Conservation (phyloP, 1,140 invertebrate species). For the Macrostomum lignano region DNA sequence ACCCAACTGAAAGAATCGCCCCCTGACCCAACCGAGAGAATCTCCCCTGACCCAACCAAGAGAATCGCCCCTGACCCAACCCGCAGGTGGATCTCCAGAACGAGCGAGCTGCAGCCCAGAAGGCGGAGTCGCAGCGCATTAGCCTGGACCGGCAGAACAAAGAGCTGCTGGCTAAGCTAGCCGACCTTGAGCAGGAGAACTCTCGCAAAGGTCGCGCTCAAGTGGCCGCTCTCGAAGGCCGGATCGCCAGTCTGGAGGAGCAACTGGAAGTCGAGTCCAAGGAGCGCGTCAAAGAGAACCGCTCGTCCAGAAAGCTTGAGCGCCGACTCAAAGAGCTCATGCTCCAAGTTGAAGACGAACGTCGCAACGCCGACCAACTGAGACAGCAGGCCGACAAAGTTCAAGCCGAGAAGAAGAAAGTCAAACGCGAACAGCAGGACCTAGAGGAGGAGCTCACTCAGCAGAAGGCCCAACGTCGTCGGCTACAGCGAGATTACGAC, state of each 20-base stretch:
- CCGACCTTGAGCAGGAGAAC: constrained; percentile 4
- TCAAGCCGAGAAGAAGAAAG: not conserved
- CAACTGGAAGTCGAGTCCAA: not conserved
- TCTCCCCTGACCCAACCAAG: too few relatives aligned
- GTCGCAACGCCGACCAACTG: not conserved
- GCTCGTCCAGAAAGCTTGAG: constrained; percentile 1
- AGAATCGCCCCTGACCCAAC: too few relatives aligned
- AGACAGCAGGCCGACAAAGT: constrained; percentile 4
- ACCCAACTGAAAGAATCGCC: too few relatives aligned
- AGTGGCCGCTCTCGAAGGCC: constrained; percentile 2
- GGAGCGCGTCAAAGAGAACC: not conserved
- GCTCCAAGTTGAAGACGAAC: constrained; percentile 4
- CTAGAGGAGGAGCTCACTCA: constrained; percentile 1
- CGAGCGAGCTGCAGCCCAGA: constrained; percentile 1
- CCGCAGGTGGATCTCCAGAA: too few relatives aligned
- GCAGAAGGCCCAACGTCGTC: constrained; percentile 2
- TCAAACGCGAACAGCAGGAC: not conserved
- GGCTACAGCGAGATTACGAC: constrained; percentile 5
- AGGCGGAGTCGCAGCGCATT: not conserved
- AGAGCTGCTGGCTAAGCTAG: constrained; percentile 1
- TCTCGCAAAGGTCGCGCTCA: not conserved
- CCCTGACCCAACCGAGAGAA: too few relatives aligned
- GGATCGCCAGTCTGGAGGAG: constrained; percentile 2
- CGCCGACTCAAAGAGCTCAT: constrained; percentile 1
- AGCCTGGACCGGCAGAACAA: not conserved